Base-by-base conservation (phyloP, 2,113 vertebrate species). In the Aspidoscelis tigris region DNA sequence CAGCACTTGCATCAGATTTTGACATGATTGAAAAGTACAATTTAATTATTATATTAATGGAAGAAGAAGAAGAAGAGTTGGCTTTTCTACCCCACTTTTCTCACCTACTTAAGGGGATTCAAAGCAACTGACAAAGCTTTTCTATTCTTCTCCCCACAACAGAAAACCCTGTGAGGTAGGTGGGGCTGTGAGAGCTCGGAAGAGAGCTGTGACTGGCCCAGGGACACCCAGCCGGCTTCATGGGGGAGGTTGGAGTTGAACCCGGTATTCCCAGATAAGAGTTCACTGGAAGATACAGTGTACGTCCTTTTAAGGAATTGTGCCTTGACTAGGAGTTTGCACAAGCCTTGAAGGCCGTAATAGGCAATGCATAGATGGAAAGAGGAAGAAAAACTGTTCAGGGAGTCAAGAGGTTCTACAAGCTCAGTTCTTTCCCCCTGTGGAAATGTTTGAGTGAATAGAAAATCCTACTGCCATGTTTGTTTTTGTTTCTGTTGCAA, bases 31-130 rank as follows among this genome's bases (percentile, higher is more conserved):
- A 47, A 33, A 4, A 78, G 68, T 3, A 21, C 39, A 43, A 20
- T 70, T 77, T 69, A 76, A 77, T 69, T 26, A 64, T 83, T 68
- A 24, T 5, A n/a, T 76, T 68, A 68, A 83, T 76, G 33, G 21
- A 66, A 33, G 33, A 33, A 33, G 33, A 33, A 33, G 33, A 33
- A 33, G 33, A 33, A 33, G 33, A 33, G 33, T 33, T 33, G 33
- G 33, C 33, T 33, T 33, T 33, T 33, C 33, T 33, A 33, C 33
- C 33, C 33, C 33, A 33, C 33, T 33, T 33, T 33, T 33, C 33
- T 33, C 33, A 33, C 33, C 33, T 33, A 33, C 33, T 33, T 33
- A 33, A 33, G 33, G 33, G 33, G 33, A 33, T 33, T 33, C 33
- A 33, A 33, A 33, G 33, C 33, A 33, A 33, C 33, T 33, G 33